A percentile compares a stretch with the other conserved stretches of the same genome.
phyloP scores from a whole-genome alignment of 1,140 invertebrate species.

The Aphelenchoides avenae region DNA sequence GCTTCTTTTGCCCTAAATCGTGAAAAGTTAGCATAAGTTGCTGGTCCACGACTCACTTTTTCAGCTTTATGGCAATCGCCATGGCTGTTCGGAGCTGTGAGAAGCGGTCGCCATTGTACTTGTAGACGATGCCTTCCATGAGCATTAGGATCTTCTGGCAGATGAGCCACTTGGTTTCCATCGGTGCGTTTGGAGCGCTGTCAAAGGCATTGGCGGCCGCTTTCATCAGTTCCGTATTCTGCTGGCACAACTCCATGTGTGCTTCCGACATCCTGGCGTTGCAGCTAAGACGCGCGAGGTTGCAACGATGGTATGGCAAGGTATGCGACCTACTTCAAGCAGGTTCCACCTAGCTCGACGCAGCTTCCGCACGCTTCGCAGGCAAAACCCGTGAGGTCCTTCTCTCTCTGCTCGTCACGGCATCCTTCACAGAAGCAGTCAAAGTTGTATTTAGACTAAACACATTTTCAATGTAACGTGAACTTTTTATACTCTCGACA shows the following conservation, averaged over 20 bases:
- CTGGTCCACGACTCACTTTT: not conserved
- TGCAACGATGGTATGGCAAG: not conserved
- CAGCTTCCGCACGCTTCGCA: constrained; percentile 18
- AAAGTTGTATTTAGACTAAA: constrained; percentile 33
- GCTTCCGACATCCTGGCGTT: constrained; percentile 14
- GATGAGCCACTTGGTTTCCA: constrained; percentile 5
- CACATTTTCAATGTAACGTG: not conserved
- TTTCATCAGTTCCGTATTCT: constrained; percentile 13
- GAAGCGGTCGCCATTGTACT: constrained; percentile 11
- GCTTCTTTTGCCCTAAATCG: not conserved
- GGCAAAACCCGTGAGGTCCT: constrained; percentile 10
- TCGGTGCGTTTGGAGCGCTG: not conserved
- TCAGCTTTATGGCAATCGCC: not conserved
- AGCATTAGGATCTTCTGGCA: constrained; percentile 14
- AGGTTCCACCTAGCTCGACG: not conserved
- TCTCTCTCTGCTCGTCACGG: constrained; percentile 25
- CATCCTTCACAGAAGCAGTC: constrained; percentile 28
- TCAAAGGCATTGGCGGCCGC: constrained; percentile 4
- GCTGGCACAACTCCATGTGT: constrained; percentile 17
- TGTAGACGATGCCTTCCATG: constrained; percentile 9
- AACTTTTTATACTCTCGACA: constrained; percentile 6
- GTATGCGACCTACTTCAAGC: not conserved
- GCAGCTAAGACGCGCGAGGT: constrained; percentile 11
- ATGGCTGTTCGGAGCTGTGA: constrained; percentile 3
- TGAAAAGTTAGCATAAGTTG: not conserved